Conservation (phyloP, 2,113 vertebrate genomes). For the Catagonus wagneri region DNA sequence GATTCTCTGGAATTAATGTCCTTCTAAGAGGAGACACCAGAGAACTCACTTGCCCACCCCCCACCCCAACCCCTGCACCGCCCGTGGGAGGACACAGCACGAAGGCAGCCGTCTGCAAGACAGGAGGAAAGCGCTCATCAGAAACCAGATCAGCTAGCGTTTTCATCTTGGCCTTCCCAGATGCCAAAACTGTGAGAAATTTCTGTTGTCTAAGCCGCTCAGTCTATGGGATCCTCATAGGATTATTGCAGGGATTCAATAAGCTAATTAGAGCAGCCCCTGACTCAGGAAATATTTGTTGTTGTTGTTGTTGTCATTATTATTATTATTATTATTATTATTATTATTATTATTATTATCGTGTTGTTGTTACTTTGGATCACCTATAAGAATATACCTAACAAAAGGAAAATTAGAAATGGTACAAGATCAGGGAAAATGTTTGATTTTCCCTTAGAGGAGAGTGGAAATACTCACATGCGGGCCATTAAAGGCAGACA, state of each 20-base stretch:
- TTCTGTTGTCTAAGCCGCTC: not conserved
- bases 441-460: not conserved
- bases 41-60: not conserved
- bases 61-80: no score
- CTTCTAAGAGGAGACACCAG: not conserved
- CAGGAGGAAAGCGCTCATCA: not conserved
- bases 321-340: not conserved
- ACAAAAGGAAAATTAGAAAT: not conserved
- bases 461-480: not conserved
- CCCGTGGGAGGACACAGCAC: not conserved
- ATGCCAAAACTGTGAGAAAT: not conserved
- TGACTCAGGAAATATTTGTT: not conserved
- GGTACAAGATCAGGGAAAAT: constrained; percentile 11
- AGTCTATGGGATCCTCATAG: not conserved
- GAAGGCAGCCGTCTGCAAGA: not conserved
- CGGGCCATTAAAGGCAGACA: not conserved
- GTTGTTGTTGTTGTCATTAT: no score
- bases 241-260: not conserved
- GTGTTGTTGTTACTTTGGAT: not conserved
- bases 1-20: not conserved
- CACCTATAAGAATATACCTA: not conserved
- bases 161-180: not conserved
- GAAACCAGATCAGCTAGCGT: not conserved
- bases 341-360: not conserved
- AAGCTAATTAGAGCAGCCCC: not conserved